Evolutionary conservation across 2,888 invertebrate genomes (phyloP).

Genomic region (Latrodectus elegans): DNA sequence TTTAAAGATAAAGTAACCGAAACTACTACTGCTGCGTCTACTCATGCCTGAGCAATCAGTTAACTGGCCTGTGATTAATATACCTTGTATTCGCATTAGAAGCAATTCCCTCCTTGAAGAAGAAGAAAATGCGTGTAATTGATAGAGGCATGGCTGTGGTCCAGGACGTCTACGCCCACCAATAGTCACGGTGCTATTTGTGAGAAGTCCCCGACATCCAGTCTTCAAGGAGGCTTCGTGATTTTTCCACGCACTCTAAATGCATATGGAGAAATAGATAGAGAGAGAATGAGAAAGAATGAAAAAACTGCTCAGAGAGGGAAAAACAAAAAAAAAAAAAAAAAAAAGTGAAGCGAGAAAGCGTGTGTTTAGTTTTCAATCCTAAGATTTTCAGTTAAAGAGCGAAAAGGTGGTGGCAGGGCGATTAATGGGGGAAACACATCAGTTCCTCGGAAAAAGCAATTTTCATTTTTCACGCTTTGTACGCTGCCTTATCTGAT

Average conservation of each 20-base stretch:
- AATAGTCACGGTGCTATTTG: constrained; percentile 11
- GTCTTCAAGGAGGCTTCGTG: background rate
- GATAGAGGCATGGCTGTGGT: too few relatives aligned
- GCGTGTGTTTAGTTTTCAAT: constrained; percentile 46
- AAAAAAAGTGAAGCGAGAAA: constrained; percentile 30
- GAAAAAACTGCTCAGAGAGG: constrained; percentile 1
- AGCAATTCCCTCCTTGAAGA: too few relatives aligned
- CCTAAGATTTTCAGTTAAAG: constrained; percentile 17
- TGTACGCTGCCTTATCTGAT: constrained; percentile 58
- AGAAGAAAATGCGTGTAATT: too few relatives aligned
- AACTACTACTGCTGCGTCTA: too few relatives aligned
- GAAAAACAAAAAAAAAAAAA: constrained; percentile 32
- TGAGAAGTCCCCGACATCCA: background rate
- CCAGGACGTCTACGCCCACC: background rate
- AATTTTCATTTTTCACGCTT: constrained; percentile 65
- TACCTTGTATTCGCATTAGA: too few relatives aligned
- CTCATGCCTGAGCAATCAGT: too few relatives aligned
- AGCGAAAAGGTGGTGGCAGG: constrained; percentile 46
- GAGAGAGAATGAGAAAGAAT: too few relatives aligned
- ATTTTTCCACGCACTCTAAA: constrained; percentile 11
- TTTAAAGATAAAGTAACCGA: too few relatives aligned
- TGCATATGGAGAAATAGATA: background rate
- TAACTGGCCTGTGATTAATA: too few relatives aligned
- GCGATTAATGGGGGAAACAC: constrained; percentile 57
- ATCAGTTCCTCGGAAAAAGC: constrained; percentile 53